Evolutionary conservation across 1,140 invertebrate genomes (phyloP), one percentile per base, ranked within the genome.

Genomic region (Sipha flava): DNA sequence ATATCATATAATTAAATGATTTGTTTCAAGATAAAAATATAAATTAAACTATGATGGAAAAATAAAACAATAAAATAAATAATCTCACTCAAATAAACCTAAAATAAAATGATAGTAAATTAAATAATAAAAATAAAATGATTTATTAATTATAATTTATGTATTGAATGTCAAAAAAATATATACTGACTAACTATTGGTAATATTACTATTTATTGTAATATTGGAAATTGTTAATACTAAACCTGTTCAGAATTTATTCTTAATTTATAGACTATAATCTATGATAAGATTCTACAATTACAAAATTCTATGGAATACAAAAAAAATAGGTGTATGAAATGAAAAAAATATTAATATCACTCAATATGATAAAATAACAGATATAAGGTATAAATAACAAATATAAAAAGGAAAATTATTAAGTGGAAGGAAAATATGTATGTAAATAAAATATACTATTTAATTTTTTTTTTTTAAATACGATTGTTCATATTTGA

Each of bases 51-150:
- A 59, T 77, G 49, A 75, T 40, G 21, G 31, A 59, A 43, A 77
- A 59, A 14, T 59, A 75, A 77, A 77, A 77, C 73, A 59, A 59
- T 43, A 75, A 75, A 75, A 75, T 75, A 77, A 77, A 77, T 77
- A 77, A 77, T 77, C 73, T 77, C 73, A 77, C 73, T 77, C 12
- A 43, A 77, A 77, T 77, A 57, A 77, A 77, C 10, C 73, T 43
- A 57, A 75, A 37, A 43, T 59, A 77, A 77, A 77, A 18, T 54
- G 7, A 72, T 49, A 16, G 4, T 75, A 52, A 34, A 49, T 23
- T 14, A 75, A 54, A 70, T 26, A 49, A 72, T 70, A 52, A 34
- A 54, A 54, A 54, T 72, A 54, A 73, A 52, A 14, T 73, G 21
- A 52, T 49, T 73, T 34, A 34, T 9, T 31, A 26, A 70, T 43